Conservation (phyloP, 2,888 invertebrate genomes). For the Acleris holmiana region DNA sequence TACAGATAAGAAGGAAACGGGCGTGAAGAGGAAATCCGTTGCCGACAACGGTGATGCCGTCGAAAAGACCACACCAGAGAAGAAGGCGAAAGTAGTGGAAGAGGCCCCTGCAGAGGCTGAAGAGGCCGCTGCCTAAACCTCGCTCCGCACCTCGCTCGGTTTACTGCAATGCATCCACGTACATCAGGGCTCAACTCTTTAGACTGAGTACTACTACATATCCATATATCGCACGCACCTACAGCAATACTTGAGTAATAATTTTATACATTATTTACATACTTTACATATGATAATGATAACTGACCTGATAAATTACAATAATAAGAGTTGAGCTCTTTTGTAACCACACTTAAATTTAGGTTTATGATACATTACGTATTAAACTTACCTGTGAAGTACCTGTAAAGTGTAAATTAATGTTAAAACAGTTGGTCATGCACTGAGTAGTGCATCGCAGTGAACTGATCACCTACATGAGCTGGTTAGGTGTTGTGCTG, state of each 20-base stretch:
- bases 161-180: conserved; percentile 81
- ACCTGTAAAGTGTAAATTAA: conserved; percentile 82
- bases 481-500: conserved; percentile 73
- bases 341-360: conserved; percentile 74
- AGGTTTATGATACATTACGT: conserved; percentile 74
- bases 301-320: conserved; percentile 53
- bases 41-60: conserved; percentile 80
- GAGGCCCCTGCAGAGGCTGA: conserved; percentile 83
- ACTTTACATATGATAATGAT: conserved; percentile 46
- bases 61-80: conserved; percentile 88
- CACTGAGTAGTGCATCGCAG: conserved; percentile 72
- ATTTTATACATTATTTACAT: conserved; percentile 51
- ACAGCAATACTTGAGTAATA: conserved; percentile 53
- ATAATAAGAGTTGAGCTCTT: conserved; percentile 72
- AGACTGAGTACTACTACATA: conserved; percentile 54
- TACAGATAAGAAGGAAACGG: conserved; percentile 79
- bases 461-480: conserved; percentile 68
- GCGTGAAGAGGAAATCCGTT: conserved; percentile 89
- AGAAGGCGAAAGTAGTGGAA: conserved; percentile 88
- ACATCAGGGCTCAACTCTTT: conserved; percentile 76
- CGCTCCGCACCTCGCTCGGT: conserved; percentile 62
- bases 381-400: conserved; percentile 81
- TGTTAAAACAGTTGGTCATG: conserved; percentile 67
- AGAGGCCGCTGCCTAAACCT: conserved; percentile 83
- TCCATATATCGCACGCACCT: conserved; percentile 58